Percentiles rank a stretch among this genome's conserved stretches.
phyloP scores from a whole-genome alignment of 2,113 vertebrate genomes.

The Rhipidura dahli region DNA sequence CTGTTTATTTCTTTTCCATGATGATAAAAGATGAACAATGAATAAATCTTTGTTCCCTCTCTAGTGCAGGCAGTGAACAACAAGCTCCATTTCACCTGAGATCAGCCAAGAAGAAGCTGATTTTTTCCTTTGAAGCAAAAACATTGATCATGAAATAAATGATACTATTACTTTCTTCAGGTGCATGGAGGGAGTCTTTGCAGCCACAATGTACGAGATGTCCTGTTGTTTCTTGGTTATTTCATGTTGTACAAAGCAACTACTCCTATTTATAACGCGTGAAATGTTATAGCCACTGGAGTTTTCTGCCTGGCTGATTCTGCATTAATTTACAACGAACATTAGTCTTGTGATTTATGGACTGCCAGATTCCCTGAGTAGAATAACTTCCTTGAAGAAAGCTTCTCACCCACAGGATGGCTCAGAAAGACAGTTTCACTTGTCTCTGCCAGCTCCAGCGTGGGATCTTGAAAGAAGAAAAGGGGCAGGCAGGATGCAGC shows the following conservation, averaged over 20 bases:
- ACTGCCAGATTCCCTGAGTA: neutral
- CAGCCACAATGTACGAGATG: neutral
- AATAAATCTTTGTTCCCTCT: neutral
- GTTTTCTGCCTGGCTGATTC: slow-evolving; percentile 19
- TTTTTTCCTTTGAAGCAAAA: slow-evolving; percentile 26
- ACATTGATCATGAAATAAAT: neutral
- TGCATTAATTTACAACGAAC: slow-evolving; percentile 23
- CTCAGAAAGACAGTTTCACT: neutral
- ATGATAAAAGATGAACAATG: neutral
- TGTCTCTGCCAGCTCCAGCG: neutral
- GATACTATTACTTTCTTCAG: neutral
- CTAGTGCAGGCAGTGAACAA: neutral
- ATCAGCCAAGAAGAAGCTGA: neutral
- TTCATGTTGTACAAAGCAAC: neutral
- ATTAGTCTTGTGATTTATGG: slow-evolving; percentile 22
- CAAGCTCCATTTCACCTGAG: neutral
- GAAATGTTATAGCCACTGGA: neutral
- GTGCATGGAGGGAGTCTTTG: neutral
- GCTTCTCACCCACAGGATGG: neutral
- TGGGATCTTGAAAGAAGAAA: neutral
- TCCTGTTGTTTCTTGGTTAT: neutral
- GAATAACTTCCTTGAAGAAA: neutral
- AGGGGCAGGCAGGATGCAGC: neutral
- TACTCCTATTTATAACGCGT: neutral
- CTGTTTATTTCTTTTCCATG: neutral